Base-by-base conservation (phyloP, 1,140 invertebrate genomes). In the Drosophila pandora region DNA sequence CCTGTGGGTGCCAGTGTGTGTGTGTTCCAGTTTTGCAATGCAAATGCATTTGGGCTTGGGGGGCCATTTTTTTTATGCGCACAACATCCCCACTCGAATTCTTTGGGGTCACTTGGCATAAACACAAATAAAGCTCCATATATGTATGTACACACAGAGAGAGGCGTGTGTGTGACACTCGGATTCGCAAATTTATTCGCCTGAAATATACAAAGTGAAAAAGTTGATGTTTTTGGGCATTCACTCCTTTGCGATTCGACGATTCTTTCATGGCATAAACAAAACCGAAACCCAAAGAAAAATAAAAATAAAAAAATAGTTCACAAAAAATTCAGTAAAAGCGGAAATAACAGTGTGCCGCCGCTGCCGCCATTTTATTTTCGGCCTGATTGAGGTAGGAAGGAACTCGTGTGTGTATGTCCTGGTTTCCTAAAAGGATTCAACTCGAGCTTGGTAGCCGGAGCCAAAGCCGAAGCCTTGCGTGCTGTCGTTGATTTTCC, bases 11-110 rank as follows among this genome's bases (percentile, higher is more conserved):
- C 71, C 65, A 72, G 74, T 56, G 76, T 39, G 58, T 65, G 59
- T 76, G 79, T 81, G 78, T 67, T 81, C 78, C 73, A 81, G 60
- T 81, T 81, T 73, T 81, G 72, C 61, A 80, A 76, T 81, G 76
- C 76, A 79, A 79, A 79, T 79, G 63, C 62, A 73, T 67, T 78
- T 50, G 47, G 55, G 62, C 52, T 80, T 69, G 62, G 56, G 56
- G 34, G 57, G 60, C 56, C 47, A 50, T 67, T 65, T 63, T 49
- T 72, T 64, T 49, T 64, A 53, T 25, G 21, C 37, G 23, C 41
- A 48, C 48, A 9, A 48, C 48, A 9, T 22, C 4, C 41, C 13
- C 41, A 6, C 5, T 43, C 41, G 21, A 39, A 30, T 69, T 69
- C 63, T 69, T 69, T 69, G 64, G 63, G 67, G 63, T 69, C 45